These are phyloP conservation scores for Craterocephalus amniculus DNA, from an alignment of 2,797 vertebrate genomes.

Conservation along the genomic window DNA sequence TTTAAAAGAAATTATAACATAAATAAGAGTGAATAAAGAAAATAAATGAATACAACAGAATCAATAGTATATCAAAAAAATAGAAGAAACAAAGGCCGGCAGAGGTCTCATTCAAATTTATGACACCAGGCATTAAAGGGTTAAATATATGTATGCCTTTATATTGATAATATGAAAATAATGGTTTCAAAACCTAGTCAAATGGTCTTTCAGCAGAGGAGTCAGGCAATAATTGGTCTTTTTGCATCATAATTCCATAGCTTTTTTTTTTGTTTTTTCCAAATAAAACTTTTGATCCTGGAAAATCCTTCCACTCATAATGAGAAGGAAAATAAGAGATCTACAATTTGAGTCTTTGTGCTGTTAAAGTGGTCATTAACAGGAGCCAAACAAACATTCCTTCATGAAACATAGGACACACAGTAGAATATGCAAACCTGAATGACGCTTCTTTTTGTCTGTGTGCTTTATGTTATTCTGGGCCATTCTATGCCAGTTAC, in stretches of 20 bases:
- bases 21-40: too few species aligned
- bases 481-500: constrained; percentile 13
- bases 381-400: not conserved
- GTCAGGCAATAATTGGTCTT: constrained; percentile 2
- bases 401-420: not conserved
- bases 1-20: too few species aligned
- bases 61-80: too few species aligned
- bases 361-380: not conserved
- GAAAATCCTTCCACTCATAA: not conserved
- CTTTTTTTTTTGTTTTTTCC: too few species aligned
- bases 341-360: not conserved
- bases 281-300: not conserved
- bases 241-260: constrained; percentile 18
- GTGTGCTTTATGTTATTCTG: not conserved
- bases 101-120: too few species aligned
- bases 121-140: too few species aligned
- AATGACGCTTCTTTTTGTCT: constrained; percentile 6
- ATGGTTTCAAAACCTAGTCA: too few species aligned
- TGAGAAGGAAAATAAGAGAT: not conserved
- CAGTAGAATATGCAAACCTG: not conserved
- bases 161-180: too few species aligned
- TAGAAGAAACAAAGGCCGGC: too few species aligned
- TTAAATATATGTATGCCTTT: too few species aligned
- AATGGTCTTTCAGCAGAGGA: not conserved
- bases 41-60: too few species aligned